These are phyloP conservation scores for Phalacrocorax carbo DNA, from an alignment of 2,113 vertebrate species.

Conservation along the genomic window DNA sequence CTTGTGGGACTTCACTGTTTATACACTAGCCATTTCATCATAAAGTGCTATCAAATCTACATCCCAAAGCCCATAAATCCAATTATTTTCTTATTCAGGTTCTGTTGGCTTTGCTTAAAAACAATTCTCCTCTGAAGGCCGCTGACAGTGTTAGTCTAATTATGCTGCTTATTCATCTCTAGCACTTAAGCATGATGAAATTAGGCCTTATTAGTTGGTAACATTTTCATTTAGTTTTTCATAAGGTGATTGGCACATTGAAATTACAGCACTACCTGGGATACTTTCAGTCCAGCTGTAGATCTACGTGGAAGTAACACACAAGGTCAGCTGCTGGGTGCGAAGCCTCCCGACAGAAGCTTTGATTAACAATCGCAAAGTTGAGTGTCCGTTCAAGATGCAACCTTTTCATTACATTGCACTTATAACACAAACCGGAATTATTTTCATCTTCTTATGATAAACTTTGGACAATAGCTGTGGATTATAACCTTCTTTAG, in stretches of 20 bases:
- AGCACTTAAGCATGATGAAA: not conserved
- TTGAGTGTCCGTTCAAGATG: not conserved
- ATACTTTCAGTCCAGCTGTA: not conserved
- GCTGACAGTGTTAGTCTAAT: not conserved
- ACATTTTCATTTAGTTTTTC: slow-evolving; percentile 6
- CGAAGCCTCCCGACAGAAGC: not conserved
- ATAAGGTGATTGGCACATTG: not conserved
- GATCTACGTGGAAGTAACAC: not conserved
- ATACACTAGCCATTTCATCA: not conserved
- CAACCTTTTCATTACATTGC: not conserved
- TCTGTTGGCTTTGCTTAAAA: not conserved
- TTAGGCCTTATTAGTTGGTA: not conserved
- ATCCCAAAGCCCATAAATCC: not conserved
- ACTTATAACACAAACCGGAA: not conserved
- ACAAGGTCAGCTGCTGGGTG: not conserved
- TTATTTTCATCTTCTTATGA: not conserved
- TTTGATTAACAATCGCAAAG: not conserved
- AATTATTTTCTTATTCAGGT: not conserved
- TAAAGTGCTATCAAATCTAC: not conserved
- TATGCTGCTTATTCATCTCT: not conserved
- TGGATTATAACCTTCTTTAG: not conserved
- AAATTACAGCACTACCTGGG: not conserved
- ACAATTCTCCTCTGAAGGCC: not conserved
- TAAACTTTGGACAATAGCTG: not conserved
- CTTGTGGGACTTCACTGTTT: not conserved